Conservation (phyloP, 1,140 invertebrate species). For the Orussus abietinus region DNA sequence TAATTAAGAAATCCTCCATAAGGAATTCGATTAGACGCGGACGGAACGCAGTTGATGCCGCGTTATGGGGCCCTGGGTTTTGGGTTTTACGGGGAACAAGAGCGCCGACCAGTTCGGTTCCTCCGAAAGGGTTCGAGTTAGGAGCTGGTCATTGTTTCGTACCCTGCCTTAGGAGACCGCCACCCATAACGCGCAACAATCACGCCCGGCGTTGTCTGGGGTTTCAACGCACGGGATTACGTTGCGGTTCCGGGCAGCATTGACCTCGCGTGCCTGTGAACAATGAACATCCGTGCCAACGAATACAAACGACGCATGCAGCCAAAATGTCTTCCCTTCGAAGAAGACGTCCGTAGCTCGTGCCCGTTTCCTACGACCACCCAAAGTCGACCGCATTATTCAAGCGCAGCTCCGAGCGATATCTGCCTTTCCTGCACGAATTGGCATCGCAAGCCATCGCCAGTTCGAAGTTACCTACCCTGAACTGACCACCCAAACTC, state of each 20-base stretch:
- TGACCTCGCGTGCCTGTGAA: constrained; percentile 15
- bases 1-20: constrained; percentile 50
- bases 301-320: constrained; percentile 13
- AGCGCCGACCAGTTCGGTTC: background rate
- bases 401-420: too few relatives aligned
- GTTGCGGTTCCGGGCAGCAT: constrained; percentile 9
- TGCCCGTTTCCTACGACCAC: too few relatives aligned
- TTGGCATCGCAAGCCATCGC: too few relatives aligned
- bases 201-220: constrained; percentile 19
- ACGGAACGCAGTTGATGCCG: too few relatives aligned
- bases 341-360: too few relatives aligned
- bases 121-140: constrained; percentile 20
- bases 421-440: too few relatives aligned
- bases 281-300: constrained; percentile 4
- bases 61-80: too few relatives aligned
- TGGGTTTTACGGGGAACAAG: background rate
- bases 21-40: too few relatives aligned
- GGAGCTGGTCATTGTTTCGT: constrained; percentile 24
- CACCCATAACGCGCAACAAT: constrained; percentile 27
- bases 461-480: too few relatives aligned
- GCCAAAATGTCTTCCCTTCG: constrained; percentile 15
- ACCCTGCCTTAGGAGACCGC: too few relatives aligned
- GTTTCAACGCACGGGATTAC: constrained; percentile 23
- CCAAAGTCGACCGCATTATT: too few relatives aligned
- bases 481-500: too few relatives aligned